Base-by-base conservation (phyloP, 1,140 invertebrate species). In the Aphidius gifuensis region DNA sequence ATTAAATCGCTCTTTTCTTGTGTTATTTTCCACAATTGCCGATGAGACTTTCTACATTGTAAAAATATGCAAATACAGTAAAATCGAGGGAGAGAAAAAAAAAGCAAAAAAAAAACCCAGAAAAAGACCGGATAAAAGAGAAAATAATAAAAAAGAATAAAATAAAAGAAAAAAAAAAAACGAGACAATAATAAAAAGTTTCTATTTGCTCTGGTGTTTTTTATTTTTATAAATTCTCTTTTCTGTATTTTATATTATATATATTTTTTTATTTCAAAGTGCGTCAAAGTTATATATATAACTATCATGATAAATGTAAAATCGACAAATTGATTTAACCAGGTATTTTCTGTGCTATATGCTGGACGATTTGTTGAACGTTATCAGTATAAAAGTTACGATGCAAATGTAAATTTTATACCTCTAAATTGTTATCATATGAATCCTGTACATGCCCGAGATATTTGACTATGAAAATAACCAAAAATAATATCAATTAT, bases 331-430 rank as follows among this genome's bases (percentile, higher is more conserved):
- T 66, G 61, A 64, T 66, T 64, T 60, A 43, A 51, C 53, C 11
- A 59, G 48, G 56, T 66, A 64, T 66, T 66, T 61, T 58, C 60
- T 44, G 60, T n/a, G n/a, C n/a, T n/a, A n/a, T n/a, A n/a, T n/a
- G n/a, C n/a, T 44, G 51, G 38, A 43, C 48, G 55, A 63, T 66
- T 62, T 55, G 61, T 66, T 46, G 58, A 47, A 49, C 62, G 62
- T 66, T 66, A 66, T 66, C 62, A 54, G 60, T 49, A 23, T 23
- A 63, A 63, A 63, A 63, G 61, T 63, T 63, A 63, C 61, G 61
- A 63, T 45, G 61, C 61, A 47, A 63, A 63, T 63, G 61, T 56
- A 63, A 63, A 63, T 63, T 63, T 56, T 40, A 23, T 23, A 23
- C 23, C 23, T 23, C 55, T 53, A 56, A 49, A 45, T 42, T 58